Percentiles rank a stretch among this genome's conserved stretches.
phyloP scores from a whole-genome alignment of 2,113 vertebrate species.

The Cisticola juncidis region DNA sequence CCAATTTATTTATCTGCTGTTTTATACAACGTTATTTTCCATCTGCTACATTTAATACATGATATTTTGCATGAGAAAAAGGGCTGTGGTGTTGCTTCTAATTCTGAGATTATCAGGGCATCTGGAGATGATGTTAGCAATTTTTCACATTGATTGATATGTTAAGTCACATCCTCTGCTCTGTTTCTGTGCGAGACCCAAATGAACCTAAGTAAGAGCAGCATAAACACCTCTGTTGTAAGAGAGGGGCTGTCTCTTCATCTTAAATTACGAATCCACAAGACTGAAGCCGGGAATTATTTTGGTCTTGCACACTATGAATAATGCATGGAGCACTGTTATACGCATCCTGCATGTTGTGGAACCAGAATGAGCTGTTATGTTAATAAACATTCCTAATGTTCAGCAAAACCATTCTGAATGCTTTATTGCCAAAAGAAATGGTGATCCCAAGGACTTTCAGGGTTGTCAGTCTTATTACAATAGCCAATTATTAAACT shows the following conservation, averaged over 20 bases:
- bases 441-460: not conserved
- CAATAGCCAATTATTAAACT: not conserved
- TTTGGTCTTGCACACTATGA: conserved; percentile 4
- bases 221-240: not conserved
- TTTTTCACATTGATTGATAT: not conserved
- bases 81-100: not conserved
- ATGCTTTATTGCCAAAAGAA: conserved; percentile 13
- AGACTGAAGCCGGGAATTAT: not conserved
- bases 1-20: not conserved
- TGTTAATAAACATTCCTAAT: conserved; percentile 13
- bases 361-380: not conserved
- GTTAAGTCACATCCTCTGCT: not conserved
- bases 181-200: not conserved
- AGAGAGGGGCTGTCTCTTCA: not conserved
- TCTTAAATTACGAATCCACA: conserved; percentile 7
- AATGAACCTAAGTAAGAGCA: not conserved
- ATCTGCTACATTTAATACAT: not conserved
- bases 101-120: not conserved
- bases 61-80: not conserved
- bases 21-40: not conserved
- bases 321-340: conserved; percentile 42
- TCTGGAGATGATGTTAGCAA: not conserved
- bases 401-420: not conserved
- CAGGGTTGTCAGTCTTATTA: not conserved
- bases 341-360: not conserved